Conservation (phyloP, 2,888 invertebrate genomes). For the Agonopterix alstromeriana region DNA sequence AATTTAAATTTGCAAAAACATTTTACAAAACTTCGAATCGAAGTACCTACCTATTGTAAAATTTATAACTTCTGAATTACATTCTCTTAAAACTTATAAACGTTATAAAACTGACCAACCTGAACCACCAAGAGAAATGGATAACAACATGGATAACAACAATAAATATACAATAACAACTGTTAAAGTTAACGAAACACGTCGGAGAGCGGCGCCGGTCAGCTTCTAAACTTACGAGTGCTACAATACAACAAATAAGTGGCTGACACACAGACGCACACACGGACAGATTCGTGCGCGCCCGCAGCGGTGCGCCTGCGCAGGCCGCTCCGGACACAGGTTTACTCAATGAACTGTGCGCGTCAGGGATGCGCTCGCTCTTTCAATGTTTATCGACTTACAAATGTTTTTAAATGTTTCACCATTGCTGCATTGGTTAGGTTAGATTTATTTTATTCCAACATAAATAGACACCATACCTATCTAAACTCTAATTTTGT, state of each 20-base stretch:
- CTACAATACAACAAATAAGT: slow-evolving; percentile 29
- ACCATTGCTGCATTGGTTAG: too few species aligned
- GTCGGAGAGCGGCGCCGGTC: slow-evolving; percentile 34
- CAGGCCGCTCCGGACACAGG: slow-evolving; percentile 38
- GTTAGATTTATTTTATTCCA: too few species aligned
- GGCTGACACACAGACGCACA: slow-evolving; percentile 22
- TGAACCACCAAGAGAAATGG: neutral
- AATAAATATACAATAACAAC: slow-evolving; percentile 50
- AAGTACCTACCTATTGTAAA: slow-evolving; percentile 11
- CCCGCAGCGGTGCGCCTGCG: slow-evolving; percentile 38
- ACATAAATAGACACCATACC: too few species aligned
- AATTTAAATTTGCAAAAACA: too few species aligned
- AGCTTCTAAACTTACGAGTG: slow-evolving; percentile 44
- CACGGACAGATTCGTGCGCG: slow-evolving; percentile 27
- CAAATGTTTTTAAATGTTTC: slow-evolving; percentile 1
- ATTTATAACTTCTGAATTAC: slow-evolving; percentile 1
- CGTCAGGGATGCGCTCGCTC: slow-evolving; percentile 23
- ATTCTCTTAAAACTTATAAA: too few species aligned
- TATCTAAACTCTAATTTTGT: too few species aligned
- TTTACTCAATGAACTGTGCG: slow-evolving; percentile 63
- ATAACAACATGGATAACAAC: slow-evolving; percentile 29
- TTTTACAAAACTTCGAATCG: neutral
- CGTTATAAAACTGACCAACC: too few species aligned
- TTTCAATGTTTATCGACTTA: slow-evolving; percentile 1
- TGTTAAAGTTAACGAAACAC: slow-evolving; percentile 51